Percentiles rank a stretch among this genome's conserved stretches.
These are phyloP conservation scores for Paramormyrops kingsleyae DNA, from an alignment of 2,113 vertebrate genomes.

Conservation along the genomic window DNA sequence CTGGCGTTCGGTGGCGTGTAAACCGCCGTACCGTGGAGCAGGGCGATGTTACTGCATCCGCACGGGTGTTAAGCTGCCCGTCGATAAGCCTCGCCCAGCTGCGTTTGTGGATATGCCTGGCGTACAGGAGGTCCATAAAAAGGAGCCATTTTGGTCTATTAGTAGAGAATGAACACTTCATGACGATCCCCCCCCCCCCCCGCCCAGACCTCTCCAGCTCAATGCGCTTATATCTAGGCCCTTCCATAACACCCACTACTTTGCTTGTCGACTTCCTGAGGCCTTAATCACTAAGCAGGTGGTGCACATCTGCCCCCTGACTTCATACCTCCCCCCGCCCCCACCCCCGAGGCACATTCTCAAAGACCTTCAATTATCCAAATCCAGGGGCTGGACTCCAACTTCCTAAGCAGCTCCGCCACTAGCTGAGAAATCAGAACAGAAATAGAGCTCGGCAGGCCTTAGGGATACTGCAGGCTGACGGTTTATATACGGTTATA, in stretches of 20 bases:
- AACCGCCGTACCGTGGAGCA: background rate
- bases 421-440: background rate
- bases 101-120: background rate
- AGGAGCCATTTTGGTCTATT: background rate
- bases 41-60: background rate
- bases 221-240: constrained; percentile 19
- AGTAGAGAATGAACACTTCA: background rate
- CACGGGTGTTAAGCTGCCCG: background rate
- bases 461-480: background rate
- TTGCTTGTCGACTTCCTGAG: constrained; percentile 22
- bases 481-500: background rate
- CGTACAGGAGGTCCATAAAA: background rate
- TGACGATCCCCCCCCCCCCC: background rate
- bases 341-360: background rate
- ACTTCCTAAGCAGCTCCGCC: background rate
- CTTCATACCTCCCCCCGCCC: background rate
- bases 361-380: constrained; percentile 21
- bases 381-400: background rate
- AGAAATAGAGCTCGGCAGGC: background rate
- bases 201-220: background rate
- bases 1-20: background rate
- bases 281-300: constrained; percentile 28
- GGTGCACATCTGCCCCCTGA: background rate
- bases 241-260: constrained; percentile 17
- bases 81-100: background rate